Evolutionary conservation across 30 jellyfish, hydroid and myxozoan genomes (phyloP).

Genomic region (Calvadosia cruxmelitensis): DNA sequence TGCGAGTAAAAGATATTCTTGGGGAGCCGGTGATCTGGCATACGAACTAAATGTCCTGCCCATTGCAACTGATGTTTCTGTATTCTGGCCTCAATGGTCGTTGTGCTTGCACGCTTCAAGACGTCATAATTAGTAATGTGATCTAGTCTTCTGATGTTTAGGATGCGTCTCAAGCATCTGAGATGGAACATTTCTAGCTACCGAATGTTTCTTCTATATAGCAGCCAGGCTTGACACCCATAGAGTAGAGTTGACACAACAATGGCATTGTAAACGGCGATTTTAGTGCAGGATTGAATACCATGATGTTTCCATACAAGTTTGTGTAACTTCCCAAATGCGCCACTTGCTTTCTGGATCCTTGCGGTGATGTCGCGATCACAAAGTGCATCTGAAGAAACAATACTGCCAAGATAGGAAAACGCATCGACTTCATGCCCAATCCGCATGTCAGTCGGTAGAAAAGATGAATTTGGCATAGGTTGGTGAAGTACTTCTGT

Average conservation of each 20-base stretch:
- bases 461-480: neutral
- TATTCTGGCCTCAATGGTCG: neutral
- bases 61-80: neutral
- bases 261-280: neutral
- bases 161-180: conserved; percentile 1
- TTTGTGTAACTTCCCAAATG: neutral
- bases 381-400: neutral
- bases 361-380: neutral
- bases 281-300: neutral
- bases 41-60: conserved; percentile 2
- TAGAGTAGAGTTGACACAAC: conserved; percentile 1
- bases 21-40: conserved; percentile 17
- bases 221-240: conserved; percentile 6
- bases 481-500: neutral
- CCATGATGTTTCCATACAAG: neutral
- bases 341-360: neutral
- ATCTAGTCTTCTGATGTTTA: neutral
- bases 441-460: too few relatives aligned
- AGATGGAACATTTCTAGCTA: neutral
- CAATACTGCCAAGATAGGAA: conserved; percentile 5
- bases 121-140: neutral
- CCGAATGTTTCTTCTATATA: neutral
- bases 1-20: neutral
- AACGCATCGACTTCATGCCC: too few relatives aligned
- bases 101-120: conserved; percentile 1